Evolutionary conservation across 1,140 invertebrate species (phyloP), one percentile per base, ranked within the genome.

Genomic region (Zophobas atratus): DNA sequence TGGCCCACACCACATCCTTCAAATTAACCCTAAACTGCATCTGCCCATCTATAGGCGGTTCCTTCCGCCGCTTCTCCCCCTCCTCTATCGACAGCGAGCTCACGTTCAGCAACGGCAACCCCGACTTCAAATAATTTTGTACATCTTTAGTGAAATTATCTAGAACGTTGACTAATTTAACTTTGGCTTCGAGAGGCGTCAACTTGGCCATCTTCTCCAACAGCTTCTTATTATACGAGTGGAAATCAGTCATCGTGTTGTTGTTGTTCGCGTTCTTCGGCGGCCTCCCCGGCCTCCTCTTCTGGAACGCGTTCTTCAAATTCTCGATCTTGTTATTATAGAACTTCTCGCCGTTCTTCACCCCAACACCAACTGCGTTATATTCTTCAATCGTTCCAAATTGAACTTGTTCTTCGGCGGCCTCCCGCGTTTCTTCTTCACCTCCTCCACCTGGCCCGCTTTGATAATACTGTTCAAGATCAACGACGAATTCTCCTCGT

Each of bases 1-100:
- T 92, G 0, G 91, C 92, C 87, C 91, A 90, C 1, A 93, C 92
- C 32, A 75, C 81, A 43, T 89, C 81, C 1, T 79, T 76, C 43
- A 76, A 0, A n/a, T 77, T 74, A n/a, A 63, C 5, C 33, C 53
- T 46, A 72, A 35, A 41, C 70, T 34, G 35, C 20, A 20, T 41
- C 51, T 71, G 35, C 36, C n/a, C 1, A 2, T 56, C 51, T 20
- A 20, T 20, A 20, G 20, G 4, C n/a, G 63, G 8, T 73, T n/a
- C 3, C 36, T 63, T 36, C 6, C 1, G 33, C 1, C 41, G 51
- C 36, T 56, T 20, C 32, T 51, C 36, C 8, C n/a, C 32, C 35
- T 70, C n/a, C 36, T 56, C 49, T 8, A 73, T 6, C 8, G 48
- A 41, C 55, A 77, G 57, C 32, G 79, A 79, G 76, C 76, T 79